Percentiles rank a stretch among this genome's conserved stretches.
Evolutionary conservation across 2,797 vertebrate species (phyloP).

Genomic region (Anabas testudineus): DNA sequence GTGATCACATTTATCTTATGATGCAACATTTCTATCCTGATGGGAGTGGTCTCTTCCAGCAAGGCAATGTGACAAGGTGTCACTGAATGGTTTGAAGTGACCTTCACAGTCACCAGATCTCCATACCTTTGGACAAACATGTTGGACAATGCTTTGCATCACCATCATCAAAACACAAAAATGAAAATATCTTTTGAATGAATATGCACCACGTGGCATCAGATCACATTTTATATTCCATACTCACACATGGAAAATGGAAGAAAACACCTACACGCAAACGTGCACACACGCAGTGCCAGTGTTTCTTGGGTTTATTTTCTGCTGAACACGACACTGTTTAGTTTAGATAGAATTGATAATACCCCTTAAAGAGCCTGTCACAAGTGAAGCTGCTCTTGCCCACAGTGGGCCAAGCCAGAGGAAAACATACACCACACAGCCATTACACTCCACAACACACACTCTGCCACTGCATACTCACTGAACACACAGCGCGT

Average conservation of each 20-base stretch:
- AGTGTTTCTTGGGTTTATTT: constrained; percentile 56
- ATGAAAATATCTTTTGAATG: too few relatives aligned
- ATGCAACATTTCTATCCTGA: too few relatives aligned
- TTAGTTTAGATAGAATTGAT: constrained; percentile 79
- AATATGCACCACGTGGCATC: too few relatives aligned
- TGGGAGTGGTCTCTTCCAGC: too few relatives aligned
- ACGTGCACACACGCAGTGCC: constrained; percentile 39
- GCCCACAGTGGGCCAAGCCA: constrained; percentile 59
- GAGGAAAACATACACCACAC: constrained; percentile 61
- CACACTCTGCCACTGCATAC: constrained; percentile 63
- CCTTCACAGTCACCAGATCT: not conserved
- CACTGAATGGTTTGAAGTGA: too few relatives aligned
- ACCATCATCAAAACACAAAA: too few relatives aligned
- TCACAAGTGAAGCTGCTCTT: constrained; percentile 49
- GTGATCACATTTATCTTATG: too few relatives aligned
- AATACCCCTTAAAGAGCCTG: constrained; percentile 69
- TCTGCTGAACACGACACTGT: constrained; percentile 63
- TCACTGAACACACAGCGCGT: constrained; percentile 63
- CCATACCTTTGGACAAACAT: too few relatives aligned
- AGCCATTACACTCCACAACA: constrained; percentile 55
- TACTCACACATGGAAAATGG: not conserved
- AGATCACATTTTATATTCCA: too few relatives aligned
- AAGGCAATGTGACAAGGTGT: too few relatives aligned
- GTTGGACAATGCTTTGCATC: too few relatives aligned
- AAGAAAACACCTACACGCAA: constrained; percentile 20